Base-by-base conservation (phyloP, 2,888 invertebrate genomes). In the Oligia strigilis region DNA sequence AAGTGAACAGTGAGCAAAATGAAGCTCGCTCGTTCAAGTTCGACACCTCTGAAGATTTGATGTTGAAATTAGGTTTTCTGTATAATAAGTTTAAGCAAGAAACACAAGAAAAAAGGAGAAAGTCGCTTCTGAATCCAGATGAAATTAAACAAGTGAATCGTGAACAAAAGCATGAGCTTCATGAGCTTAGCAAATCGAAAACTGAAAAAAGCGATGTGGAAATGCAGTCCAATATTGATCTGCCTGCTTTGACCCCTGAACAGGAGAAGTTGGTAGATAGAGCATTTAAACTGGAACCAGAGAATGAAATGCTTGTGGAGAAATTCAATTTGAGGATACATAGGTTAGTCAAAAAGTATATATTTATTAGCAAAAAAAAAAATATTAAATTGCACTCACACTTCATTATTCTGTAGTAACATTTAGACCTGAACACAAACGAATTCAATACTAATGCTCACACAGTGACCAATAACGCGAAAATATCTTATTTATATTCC, bases 161-260 rank as follows among this genome's bases (percentile, higher is more conserved):
- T 78, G 19, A 65, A 55, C 65, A 65, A 49, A 96, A 96, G 81
- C 91, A 95, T 92, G 95, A 95, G 92, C 88, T 93, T 83, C 91
- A 95, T 92, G 95, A 95, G 92, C 88, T 93, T 83, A 97, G 89
- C 86, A 98, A 91, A 97, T 98, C 91, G 86, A 97, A 92, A 94
- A 96, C 92, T 94, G 23, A 49, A 40, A 43, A 64, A 81, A 93
- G 90, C 83, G 94, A 88, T 93, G 97, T 92, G 95, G 97, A 92
- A 94, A 93, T 93, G 0, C 94, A 95, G 78, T 94, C 97, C 0
- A 91, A 92, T 0, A 94, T 92, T 0, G 96, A 96, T 83, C 81
- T 98, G 64, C 97, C 98, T 0, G 97, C 97, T 75, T 93, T 99
- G n/a, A 98, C 98, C 0, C 95, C 97, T 0, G 98, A 98, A 55